phyloP scores from a whole-genome alignment of 2,797 vertebrate species.

The Sebastes oblongus region DNA sequence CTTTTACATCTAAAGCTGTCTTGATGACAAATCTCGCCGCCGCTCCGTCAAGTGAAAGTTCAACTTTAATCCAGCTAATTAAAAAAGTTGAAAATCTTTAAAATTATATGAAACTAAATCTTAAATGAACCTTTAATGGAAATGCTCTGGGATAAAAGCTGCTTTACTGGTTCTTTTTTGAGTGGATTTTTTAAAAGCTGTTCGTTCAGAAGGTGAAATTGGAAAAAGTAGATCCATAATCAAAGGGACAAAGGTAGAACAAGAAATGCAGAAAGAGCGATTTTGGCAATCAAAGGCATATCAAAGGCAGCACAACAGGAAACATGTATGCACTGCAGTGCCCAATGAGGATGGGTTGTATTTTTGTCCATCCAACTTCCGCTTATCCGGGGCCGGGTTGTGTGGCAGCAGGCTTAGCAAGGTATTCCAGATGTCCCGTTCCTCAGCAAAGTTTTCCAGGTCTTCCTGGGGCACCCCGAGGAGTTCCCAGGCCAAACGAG shows the following conservation, averaged over 20 bases:
- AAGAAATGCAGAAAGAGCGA: neutral
- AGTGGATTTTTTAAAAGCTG: conserved; percentile 2
- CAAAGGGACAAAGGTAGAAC: neutral
- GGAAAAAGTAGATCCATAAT: neutral
- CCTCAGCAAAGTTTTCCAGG: too few relatives aligned
- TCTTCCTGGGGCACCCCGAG: too few relatives aligned
- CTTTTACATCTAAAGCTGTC: neutral
- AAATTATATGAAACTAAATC: neutral
- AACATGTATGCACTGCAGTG: neutral
- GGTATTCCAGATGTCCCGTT: too few relatives aligned
- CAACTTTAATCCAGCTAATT: neutral
- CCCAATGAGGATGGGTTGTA: neutral
- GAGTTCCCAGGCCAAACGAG: rapidly evolving
- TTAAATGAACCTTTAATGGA: neutral
- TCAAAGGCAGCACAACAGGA: conserved; percentile 5
- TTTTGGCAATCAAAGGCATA: conserved; percentile 22
- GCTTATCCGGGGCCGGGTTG: too few relatives aligned
- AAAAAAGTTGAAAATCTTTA: neutral
- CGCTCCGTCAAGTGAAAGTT: neutral
- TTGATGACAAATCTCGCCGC: neutral
- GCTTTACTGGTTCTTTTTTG: neutral
- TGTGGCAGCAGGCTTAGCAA: too few relatives aligned
- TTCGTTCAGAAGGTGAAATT: neutral
- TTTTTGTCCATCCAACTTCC: neutral
- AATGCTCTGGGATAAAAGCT: neutral